Percentiles rank a stretch among this genome's conserved stretches.
Evolutionary conservation across 2,888 invertebrate genomes (phyloP).

Genomic region (Caenorhabditis uteleia): DNA sequence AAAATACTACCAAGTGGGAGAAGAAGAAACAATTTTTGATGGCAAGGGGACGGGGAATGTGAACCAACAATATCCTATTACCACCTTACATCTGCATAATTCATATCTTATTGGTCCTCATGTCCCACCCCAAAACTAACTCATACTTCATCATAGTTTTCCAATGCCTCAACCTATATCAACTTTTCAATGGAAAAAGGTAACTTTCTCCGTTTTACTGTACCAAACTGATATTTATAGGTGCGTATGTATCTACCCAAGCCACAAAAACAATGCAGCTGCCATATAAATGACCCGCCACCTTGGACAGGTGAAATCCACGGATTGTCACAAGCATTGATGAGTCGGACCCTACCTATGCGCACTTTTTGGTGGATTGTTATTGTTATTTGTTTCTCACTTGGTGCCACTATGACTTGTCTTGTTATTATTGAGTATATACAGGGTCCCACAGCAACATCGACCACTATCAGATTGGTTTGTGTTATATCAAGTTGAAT

Average conservation of each 20-base stretch:
- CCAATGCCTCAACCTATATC: conserved; percentile 20
- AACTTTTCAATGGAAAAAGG: conserved; percentile 22
- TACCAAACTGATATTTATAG: too few species aligned
- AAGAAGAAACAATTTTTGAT: too few species aligned
- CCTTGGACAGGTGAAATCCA: conserved; percentile 68
- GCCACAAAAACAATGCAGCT: conserved; percentile 53
- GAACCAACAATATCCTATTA: conserved; percentile 4
- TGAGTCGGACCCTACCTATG: conserved; percentile 52
- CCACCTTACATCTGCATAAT: conserved; percentile 18
- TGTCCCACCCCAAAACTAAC: background rate
- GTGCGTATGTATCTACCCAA: conserved; percentile 44
- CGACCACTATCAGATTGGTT: conserved; percentile 62
- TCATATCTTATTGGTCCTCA: background rate
- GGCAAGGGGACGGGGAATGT: too few species aligned
- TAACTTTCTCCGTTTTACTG: too few species aligned
- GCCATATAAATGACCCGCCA: conserved; percentile 61
- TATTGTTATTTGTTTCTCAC: conserved; percentile 54
- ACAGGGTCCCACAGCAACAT: conserved; percentile 65
- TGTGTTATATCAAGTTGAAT: background rate
- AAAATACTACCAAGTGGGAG: too few species aligned
- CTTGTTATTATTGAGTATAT: conserved; percentile 61
- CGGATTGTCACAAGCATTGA: conserved; percentile 60
- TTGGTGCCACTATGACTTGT: conserved; percentile 55
- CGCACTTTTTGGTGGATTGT: conserved; percentile 66
- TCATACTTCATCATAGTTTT: background rate